Percentiles rank a stretch among this genome's conserved stretches.
Conservation (phyloP, 1,140 invertebrate genomes). For the Sycobia sp. region DNA sequence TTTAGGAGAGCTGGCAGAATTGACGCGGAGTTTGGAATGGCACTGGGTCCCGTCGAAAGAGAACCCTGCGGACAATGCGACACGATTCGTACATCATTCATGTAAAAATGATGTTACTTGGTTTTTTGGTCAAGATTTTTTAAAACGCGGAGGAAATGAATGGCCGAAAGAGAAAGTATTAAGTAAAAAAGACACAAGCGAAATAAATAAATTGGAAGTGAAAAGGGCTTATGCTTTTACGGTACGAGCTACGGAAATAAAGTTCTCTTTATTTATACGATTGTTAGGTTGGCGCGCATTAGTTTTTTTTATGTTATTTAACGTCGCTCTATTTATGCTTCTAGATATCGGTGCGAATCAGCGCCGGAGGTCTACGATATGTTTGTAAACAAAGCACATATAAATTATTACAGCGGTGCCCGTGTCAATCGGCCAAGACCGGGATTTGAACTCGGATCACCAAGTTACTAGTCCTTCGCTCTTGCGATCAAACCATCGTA, state of each 20-base stretch:
- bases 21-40: constrained; percentile 47
- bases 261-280: not conserved
- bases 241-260: not conserved
- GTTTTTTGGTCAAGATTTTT: not conserved
- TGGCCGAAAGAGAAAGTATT: not conserved
- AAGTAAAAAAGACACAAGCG: not conserved
- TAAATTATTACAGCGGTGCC: too few species aligned
- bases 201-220: not conserved
- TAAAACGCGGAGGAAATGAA: not conserved
- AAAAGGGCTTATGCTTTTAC: not conserved
- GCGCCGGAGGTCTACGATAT: too few species aligned
- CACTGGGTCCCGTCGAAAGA: constrained; percentile 48
- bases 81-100: not conserved
- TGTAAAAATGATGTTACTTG: not conserved
- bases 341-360: too few species aligned
- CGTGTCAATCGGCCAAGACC: too few species aligned
- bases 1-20: constrained; percentile 44
- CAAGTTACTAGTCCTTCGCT: too few species aligned
- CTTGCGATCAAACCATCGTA: too few species aligned
- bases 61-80: constrained; percentile 55
- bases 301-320: too few species aligned
- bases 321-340: too few species aligned
- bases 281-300: not conserved
- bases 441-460: too few species aligned
- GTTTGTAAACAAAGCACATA: too few species aligned